Evolutionary conservation across 2,113 vertebrate genomes (phyloP).

Genomic region (Triplophysa tibetana): DNA sequence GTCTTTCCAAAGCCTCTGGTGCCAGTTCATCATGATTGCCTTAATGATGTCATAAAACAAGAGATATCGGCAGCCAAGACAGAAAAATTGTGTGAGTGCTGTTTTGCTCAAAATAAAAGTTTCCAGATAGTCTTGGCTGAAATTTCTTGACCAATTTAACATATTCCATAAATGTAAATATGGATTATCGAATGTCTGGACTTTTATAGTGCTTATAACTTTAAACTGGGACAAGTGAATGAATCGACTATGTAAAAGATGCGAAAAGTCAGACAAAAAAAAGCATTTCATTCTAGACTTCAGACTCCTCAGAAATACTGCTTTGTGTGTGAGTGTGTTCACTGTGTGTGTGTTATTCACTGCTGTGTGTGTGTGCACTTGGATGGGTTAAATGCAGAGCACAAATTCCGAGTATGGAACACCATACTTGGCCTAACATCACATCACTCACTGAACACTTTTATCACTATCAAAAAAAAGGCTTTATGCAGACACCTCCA

Average conservation of each 20-base stretch:
- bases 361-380: too few relatives aligned
- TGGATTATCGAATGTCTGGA: not conserved
- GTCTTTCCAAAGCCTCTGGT: conserved; percentile 32
- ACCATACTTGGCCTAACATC: too few relatives aligned
- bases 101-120: conserved; percentile 16
- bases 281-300: too few relatives aligned
- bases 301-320: too few relatives aligned
- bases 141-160: not conserved
- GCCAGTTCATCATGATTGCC: conserved; percentile 29
- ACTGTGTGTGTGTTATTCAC: too few relatives aligned
- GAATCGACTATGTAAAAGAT: not conserved
- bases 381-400: too few relatives aligned
- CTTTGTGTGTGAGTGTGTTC: too few relatives aligned
- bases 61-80: conserved; percentile 1
- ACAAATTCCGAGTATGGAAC: too few relatives aligned
- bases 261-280: too few relatives aligned
- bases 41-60: conserved; percentile 42
- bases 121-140: not conserved
- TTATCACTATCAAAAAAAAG: too few relatives aligned
- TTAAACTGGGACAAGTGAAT: not conserved
- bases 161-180: not conserved
- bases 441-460: too few relatives aligned
- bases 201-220: conserved; percentile 6
- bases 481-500: too few relatives aligned
- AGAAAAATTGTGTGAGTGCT: conserved; percentile 1